phyloP scores from a whole-genome alignment of 2,113 vertebrate species.

The Vicugna pacos region DNA sequence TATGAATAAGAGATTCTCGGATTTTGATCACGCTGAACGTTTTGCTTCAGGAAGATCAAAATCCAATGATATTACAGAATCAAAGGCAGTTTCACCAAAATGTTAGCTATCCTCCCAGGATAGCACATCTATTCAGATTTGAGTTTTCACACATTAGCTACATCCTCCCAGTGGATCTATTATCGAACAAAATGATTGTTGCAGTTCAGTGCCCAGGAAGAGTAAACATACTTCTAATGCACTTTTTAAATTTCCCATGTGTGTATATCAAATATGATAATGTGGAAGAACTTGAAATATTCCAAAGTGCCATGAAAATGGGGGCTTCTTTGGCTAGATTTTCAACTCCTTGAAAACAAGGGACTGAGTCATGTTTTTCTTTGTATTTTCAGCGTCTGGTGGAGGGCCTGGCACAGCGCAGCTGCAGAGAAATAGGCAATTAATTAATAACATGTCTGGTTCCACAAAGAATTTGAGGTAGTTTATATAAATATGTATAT shows the following conservation, averaged over 20 bases:
- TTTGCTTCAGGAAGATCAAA: constrained; percentile 35
- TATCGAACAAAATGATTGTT: constrained; percentile 63
- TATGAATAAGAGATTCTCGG: not conserved
- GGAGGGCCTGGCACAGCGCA: constrained; percentile 59
- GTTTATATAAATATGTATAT: constrained; percentile 54
- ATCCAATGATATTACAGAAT: not conserved
- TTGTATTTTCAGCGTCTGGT: constrained; percentile 65
- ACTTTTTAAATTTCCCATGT: constrained; percentile 74
- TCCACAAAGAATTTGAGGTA: constrained; percentile 64
- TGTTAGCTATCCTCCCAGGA: constrained; percentile 28
- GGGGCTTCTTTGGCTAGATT: constrained; percentile 54
- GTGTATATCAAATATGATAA: constrained; percentile 70
- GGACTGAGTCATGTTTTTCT: constrained; percentile 69
- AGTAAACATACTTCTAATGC: constrained; percentile 66
- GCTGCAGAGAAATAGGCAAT: constrained; percentile 77
- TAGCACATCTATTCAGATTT: constrained; percentile 45
- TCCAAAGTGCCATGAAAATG: constrained; percentile 48
- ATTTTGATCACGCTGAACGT: not conserved
- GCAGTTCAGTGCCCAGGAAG: constrained; percentile 59
- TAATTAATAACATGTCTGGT: constrained; percentile 75
- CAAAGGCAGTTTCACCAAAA: constrained; percentile 32
- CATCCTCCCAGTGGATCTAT: constrained; percentile 64
- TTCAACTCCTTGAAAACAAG: constrained; percentile 61
- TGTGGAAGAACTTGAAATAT: constrained; percentile 17
- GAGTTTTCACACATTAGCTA: constrained; percentile 64